A percentile compares a stretch with the other conserved stretches of the same genome.
These are phyloP conservation scores for Drosophila mayri DNA, from an alignment of 1,140 invertebrate genomes.

Conservation along the genomic window DNA sequence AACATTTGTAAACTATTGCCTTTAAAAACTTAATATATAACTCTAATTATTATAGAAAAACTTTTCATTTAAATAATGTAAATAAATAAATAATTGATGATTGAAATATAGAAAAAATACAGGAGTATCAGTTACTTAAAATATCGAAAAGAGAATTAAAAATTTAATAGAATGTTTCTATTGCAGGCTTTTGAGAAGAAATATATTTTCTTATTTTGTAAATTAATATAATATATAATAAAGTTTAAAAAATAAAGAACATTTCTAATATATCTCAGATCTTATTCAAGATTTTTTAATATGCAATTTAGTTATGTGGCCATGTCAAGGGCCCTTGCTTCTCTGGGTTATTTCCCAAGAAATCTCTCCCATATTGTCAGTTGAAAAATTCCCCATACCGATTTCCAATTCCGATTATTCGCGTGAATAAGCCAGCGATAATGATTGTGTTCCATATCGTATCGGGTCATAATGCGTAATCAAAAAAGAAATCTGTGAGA, in stretches of 20 bases:
- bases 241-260: neutral
- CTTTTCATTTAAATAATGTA: too few species aligned
- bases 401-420: conserved; percentile 10
- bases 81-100: too few species aligned
- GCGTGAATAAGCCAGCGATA: conserved; percentile 7
- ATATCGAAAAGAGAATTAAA: too few species aligned
- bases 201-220: too few species aligned
- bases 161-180: too few species aligned
- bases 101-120: too few species aligned
- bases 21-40: too few species aligned
- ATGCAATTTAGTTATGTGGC: neutral
- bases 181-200: too few species aligned
- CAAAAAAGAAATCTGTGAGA: conserved; percentile 6
- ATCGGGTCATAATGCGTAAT: conserved; percentile 19
- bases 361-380: neutral
- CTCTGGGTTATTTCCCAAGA: neutral
- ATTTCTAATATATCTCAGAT: neutral
- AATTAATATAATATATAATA: too few species aligned
- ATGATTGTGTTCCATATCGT: conserved; percentile 2
- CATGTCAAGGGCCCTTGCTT: neutral
- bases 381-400: conserved; percentile 10
- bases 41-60: too few species aligned
- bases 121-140: too few species aligned
- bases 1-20: neutral
- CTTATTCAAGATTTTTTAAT: neutral